These are phyloP conservation scores for Dyspetes luteomarginatus DNA, from an alignment of 2,888 invertebrate genomes.

Conservation along the genomic window DNA sequence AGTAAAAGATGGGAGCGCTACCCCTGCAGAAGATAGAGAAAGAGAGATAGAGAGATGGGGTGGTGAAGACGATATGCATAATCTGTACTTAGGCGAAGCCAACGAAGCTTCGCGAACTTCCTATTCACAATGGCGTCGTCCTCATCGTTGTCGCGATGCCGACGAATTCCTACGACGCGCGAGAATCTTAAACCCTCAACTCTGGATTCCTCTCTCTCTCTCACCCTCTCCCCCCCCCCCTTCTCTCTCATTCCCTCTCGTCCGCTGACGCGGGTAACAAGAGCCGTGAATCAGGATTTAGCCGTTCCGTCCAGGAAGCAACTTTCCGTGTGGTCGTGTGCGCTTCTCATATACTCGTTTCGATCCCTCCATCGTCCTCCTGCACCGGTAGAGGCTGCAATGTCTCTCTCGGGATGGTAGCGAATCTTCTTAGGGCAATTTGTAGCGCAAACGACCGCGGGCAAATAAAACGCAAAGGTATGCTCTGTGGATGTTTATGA, in stretches of 20 bases:
- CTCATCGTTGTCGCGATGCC: slow-evolving; percentile 11
- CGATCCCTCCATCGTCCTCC: not conserved
- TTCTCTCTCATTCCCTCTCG: slow-evolving; percentile 9
- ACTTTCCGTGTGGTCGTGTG: slow-evolving; percentile 6
- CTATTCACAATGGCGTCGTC: slow-evolving; percentile 36
- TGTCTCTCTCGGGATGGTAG: slow-evolving; percentile 17
- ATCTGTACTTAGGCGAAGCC: slow-evolving; percentile 56
- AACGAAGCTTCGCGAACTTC: slow-evolving; percentile 29
- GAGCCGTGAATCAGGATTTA: slow-evolving; percentile 74
- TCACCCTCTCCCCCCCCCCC: not conserved
- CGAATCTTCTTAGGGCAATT: slow-evolving; percentile 78
- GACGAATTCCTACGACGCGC: slow-evolving; percentile 26
- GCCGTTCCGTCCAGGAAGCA: slow-evolving; percentile 65
- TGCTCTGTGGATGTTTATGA: slow-evolving; percentile 68
- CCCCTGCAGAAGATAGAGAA: not conserved
- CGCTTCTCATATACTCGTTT: slow-evolving; percentile 18
- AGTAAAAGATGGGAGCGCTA: slow-evolving; percentile 30
- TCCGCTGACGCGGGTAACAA: slow-evolving; percentile 65
- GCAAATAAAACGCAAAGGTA: slow-evolving; percentile 68
- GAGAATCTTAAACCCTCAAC: slow-evolving; percentile 14
- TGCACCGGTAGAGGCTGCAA: not conserved
- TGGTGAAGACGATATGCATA: slow-evolving; percentile 44
- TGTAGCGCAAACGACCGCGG: slow-evolving; percentile 74
- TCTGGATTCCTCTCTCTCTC: slow-evolving; percentile 3
- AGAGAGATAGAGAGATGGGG: not conserved